Evolutionary conservation across 2,888 invertebrate species (phyloP).

Genomic region (Tetanocera ferruginea): DNA sequence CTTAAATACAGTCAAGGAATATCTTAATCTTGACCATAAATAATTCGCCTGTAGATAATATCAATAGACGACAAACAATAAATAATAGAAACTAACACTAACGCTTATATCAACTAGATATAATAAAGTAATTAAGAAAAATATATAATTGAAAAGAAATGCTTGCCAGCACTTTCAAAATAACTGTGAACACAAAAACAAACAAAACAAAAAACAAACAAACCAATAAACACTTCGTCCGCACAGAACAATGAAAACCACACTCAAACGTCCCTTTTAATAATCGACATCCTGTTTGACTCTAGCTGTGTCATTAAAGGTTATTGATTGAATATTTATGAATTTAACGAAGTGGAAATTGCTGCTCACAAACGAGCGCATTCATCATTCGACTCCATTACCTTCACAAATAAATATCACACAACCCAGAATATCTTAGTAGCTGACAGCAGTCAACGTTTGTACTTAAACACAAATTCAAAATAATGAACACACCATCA

Average conservation of each 20-base stretch:
- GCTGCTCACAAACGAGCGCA: conserved; percentile 43
- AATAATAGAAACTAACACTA: too few species aligned
- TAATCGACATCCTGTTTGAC: not conserved
- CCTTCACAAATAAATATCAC: not conserved
- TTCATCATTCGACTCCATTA: conserved; percentile 25
- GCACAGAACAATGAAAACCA: not conserved
- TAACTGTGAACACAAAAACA: too few species aligned
- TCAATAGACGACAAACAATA: too few species aligned
- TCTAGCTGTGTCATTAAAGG: conserved; percentile 54
- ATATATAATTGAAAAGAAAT: too few species aligned
- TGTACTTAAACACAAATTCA: not conserved
- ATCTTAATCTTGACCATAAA: too few species aligned
- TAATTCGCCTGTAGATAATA: too few species aligned
- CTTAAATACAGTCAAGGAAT: too few species aligned
- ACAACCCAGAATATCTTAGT: not conserved
- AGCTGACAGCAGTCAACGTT: not conserved
- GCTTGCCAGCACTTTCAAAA: too few species aligned
- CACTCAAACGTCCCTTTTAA: not conserved
- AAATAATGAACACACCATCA: conserved; percentile 1
- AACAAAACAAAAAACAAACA: not conserved
- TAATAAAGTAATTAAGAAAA: too few species aligned
- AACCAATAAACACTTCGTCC: not conserved
- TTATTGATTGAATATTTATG: conserved; percentile 61
- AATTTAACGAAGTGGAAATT: conserved; percentile 60
- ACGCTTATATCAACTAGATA: too few species aligned